Evolutionary conservation across 2,797 vertebrate genomes (phyloP).

Genomic region (Pterois miles): DNA sequence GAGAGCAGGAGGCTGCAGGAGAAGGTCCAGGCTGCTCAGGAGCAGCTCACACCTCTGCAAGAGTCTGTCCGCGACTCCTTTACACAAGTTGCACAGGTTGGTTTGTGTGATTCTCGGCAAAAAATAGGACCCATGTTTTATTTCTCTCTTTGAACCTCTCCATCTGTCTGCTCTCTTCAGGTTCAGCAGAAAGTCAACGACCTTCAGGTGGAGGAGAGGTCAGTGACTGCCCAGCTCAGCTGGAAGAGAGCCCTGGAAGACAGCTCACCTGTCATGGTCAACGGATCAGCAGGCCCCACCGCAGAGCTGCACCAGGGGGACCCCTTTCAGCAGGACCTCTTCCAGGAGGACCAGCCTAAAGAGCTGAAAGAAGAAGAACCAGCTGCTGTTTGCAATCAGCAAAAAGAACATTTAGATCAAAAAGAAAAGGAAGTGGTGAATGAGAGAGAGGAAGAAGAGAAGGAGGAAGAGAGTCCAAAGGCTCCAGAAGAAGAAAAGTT

Average conservation of each 20-base stretch:
- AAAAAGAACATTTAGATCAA: slow-evolving; percentile 58
- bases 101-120: background rate
- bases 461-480: slow-evolving; percentile 82
- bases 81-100: slow-evolving; percentile 91
- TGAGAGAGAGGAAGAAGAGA: slow-evolving; percentile 52
- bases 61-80: slow-evolving; percentile 92
- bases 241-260: slow-evolving; percentile 90
- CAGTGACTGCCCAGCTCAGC: slow-evolving; percentile 85
- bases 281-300: slow-evolving; percentile 81
- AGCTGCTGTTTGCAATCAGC: slow-evolving; percentile 12
- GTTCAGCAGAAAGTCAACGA: slow-evolving; percentile 90
- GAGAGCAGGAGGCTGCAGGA: slow-evolving; percentile 92
- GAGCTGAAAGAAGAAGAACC: slow-evolving; percentile 69
- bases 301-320: slow-evolving; percentile 63
- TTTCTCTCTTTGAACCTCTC: background rate
- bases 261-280: slow-evolving; percentile 88
- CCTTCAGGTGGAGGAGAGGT: slow-evolving; percentile 88
- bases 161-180: slow-evolving; percentile 64
- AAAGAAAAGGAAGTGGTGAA: slow-evolving; percentile 49
- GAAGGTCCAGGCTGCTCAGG: slow-evolving; percentile 90
- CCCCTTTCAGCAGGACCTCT: slow-evolving; percentile 64
- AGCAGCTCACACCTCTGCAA: slow-evolving; percentile 91
- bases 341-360: slow-evolving; percentile 67
- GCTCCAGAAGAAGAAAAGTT: slow-evolving; percentile 82
- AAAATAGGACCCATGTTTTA: background rate